Evolutionary conservation across 2,797 vertebrate species (phyloP), one percentile per base, ranked within the genome.

Genomic region (Oreonectes daqikongensis): DNA sequence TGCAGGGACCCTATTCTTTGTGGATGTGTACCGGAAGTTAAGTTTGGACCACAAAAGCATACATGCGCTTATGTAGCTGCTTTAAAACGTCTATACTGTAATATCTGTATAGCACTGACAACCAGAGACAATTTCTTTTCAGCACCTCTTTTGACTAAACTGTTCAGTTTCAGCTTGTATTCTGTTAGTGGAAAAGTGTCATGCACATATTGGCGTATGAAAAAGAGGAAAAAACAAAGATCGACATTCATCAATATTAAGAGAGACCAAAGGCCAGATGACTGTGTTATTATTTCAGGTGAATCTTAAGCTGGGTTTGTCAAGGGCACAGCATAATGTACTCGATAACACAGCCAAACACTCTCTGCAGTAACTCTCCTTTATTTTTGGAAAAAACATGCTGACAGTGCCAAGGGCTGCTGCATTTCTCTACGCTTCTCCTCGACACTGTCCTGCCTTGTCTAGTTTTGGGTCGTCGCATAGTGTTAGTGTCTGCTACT

Each of bases 401-500:
- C 61, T 53, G 48, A 74, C 18, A 35, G n/a, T 24, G 55, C 55
- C 50, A 15, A 12, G 32, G 42, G 48, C 40, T 28, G 3, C 28
- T 48, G 8, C 2, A 46, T 18, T 64, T 61, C 18, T 64, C 55
- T 12, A 18, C 11, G 20, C 22, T 32, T 52, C 9, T 75, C 22
- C 28, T 42, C 11, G 18, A 35, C 57, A 26, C 46, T 8, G 14
- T 68, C 50, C 61, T 78, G 79, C 35, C 75, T 77, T 46, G 78
- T 88, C 74, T 79, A 80, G 17, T 79, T 75, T 81, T 78, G 79
- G 81, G 77, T 80, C 55, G 80, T 73, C 38, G 70, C 78, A 84
- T 77, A 61, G 46, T 30, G 67, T 20, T 79, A 77, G 75, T 66
- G 84, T 86, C 84, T 89, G 84, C 85, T 84, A 87, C 85, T 84